Conservation (phyloP, 2,113 vertebrate species). For the Marcusenius ussheri region DNA sequence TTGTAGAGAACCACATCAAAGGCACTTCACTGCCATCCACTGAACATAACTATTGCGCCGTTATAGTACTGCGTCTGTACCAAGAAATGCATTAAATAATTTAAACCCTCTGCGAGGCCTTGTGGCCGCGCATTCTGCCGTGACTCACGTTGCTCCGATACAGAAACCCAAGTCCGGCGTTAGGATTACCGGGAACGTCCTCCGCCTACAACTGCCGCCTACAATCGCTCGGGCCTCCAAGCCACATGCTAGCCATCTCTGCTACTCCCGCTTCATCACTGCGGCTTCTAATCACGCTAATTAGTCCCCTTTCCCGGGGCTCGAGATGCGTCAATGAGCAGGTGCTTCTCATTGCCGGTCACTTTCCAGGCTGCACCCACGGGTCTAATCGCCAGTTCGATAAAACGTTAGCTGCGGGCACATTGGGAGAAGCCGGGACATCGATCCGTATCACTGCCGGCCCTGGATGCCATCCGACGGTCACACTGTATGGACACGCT, state of each 20-base stretch:
- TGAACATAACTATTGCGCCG: not conserved
- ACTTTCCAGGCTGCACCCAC: not conserved
- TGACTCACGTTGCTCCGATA: not conserved
- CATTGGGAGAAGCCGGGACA: constrained; percentile 3
- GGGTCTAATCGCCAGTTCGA: constrained; percentile 17
- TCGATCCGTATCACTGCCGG: constrained; percentile 6
- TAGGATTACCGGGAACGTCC: not conserved
- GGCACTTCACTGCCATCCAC: not conserved
- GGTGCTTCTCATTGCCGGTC: not conserved
- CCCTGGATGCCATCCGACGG: not conserved
- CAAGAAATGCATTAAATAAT: not conserved
- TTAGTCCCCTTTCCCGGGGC: not conserved
- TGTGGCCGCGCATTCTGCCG: not conserved
- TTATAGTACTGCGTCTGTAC: not conserved
- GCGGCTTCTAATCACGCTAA: not conserved
- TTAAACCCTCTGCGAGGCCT: not conserved
- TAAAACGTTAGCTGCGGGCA: constrained; percentile 17
- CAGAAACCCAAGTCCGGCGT: not conserved
- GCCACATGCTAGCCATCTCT: not conserved
- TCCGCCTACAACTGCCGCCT: not conserved
- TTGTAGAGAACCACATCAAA: not conserved
- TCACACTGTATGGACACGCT: not conserved
- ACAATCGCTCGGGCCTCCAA: not conserved
- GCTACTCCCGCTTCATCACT: not conserved
- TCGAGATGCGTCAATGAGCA: not conserved